Percentiles rank a stretch among this genome's conserved stretches.
phyloP scores from a whole-genome alignment of 2,888 invertebrate species.

The Abrostola tripartita region DNA sequence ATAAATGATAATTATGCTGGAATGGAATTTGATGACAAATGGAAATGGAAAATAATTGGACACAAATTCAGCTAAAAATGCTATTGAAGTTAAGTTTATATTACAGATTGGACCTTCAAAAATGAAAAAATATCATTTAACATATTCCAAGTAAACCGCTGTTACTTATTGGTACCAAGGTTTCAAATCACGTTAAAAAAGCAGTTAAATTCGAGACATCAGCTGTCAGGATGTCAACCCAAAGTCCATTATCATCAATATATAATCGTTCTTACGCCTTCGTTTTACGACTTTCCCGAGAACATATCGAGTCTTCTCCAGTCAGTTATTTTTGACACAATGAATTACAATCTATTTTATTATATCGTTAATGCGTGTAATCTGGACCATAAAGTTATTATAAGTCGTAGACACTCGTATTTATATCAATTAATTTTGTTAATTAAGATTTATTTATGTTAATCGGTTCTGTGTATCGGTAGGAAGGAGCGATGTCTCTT shows the following conservation, averaged over 20 bases:
- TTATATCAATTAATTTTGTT: background rate
- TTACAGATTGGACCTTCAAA: too few species aligned
- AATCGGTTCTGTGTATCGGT: background rate
- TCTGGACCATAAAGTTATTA: slow-evolving; percentile 39
- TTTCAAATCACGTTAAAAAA: slow-evolving; percentile 4
- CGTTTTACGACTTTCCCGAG: slow-evolving; percentile 42
- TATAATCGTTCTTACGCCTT: slow-evolving; percentile 34
- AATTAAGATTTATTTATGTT: background rate
- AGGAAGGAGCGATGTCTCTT: background rate
- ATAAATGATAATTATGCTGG: too few species aligned
- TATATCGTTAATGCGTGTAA: slow-evolving; percentile 41
- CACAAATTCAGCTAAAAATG: too few species aligned
- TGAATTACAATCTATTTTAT: slow-evolving; percentile 49
- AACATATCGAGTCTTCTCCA: slow-evolving; percentile 26
- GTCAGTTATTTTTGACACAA: slow-evolving; percentile 17
- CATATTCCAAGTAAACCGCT: too few species aligned
- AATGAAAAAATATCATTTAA: too few species aligned
- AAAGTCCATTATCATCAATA: slow-evolving; percentile 25
- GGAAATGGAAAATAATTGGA: too few species aligned
- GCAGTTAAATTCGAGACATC: slow-evolving; percentile 21
- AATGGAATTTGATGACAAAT: too few species aligned
- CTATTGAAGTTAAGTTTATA: too few species aligned
- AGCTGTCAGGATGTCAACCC: slow-evolving; percentile 14
- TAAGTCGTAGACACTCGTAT: slow-evolving; percentile 2
- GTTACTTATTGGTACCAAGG: background rate